phyloP scores from a whole-genome alignment of 1,140 invertebrate genomes.

The Drosophila triauraria region DNA sequence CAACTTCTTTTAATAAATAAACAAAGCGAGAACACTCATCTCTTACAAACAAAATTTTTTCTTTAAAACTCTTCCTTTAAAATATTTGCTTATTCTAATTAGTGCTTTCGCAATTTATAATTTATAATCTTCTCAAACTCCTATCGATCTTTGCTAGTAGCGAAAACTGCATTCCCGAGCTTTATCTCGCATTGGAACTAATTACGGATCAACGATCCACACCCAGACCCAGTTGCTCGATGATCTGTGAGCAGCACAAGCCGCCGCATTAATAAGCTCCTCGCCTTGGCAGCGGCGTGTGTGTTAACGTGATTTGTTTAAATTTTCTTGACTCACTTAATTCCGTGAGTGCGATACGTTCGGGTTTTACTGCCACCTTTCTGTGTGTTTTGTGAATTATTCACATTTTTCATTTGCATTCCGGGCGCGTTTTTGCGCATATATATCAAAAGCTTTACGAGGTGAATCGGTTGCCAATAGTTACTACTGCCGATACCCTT shows the following conservation, averaged over 20 bases:
- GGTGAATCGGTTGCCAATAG: constrained; percentile 36
- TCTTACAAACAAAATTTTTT: neutral
- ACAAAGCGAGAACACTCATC: neutral
- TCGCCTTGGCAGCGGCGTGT: constrained; percentile 33
- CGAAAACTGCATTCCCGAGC: neutral
- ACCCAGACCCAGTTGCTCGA: constrained; percentile 28
- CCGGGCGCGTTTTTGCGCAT: constrained; percentile 45
- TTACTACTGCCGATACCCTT: constrained; percentile 3
- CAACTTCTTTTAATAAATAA: neutral
- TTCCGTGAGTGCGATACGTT: constrained; percentile 32
- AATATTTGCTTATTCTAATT: neutral
- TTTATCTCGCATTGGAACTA: neutral
- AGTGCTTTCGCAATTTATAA: neutral
- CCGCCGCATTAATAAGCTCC: constrained; percentile 12
- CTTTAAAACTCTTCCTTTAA: neutral
- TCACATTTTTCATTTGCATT: constrained; percentile 63
- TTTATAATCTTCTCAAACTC: neutral
- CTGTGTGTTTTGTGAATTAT: constrained; percentile 23
- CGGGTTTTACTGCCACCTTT: constrained; percentile 46
- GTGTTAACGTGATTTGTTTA: constrained; percentile 56
- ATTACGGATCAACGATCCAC: constrained; percentile 34
- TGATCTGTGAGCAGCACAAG: constrained; percentile 29
- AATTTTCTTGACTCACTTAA: constrained; percentile 46
- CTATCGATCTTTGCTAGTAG: neutral
- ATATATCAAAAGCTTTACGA: constrained; percentile 52